These are phyloP conservation scores for Gymnothorax reevesii DNA, from an alignment of 2,797 vertebrate genomes.

Conservation along the genomic window DNA sequence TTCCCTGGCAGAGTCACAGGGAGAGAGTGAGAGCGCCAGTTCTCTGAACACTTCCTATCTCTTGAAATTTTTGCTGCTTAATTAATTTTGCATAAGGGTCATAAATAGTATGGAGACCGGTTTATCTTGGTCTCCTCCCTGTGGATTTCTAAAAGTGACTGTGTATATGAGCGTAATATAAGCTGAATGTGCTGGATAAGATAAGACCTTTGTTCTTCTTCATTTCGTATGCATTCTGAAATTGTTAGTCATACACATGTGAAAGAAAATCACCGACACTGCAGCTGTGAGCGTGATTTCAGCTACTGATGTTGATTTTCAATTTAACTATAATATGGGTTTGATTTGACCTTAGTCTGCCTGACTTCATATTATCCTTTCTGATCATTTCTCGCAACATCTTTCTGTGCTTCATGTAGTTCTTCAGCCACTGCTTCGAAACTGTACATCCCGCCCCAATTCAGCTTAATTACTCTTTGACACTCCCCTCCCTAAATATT, in stretches of 20 bases:
- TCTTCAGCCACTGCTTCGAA: neutral
- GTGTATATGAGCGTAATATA: neutral
- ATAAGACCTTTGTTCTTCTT: neutral
- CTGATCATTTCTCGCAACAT: neutral
- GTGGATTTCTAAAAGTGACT: conserved; percentile 4
- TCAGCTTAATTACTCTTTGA: neutral
- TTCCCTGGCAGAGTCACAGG: conserved; percentile 17
- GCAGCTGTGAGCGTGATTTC: neutral
- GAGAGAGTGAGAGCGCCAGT: conserved; percentile 12
- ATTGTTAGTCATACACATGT: neutral
- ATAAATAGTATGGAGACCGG: conserved; percentile 15
- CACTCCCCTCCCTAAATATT: neutral
- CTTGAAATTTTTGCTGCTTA: conserved; percentile 34
- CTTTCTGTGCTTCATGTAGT: neutral
- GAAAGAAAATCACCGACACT: neutral
- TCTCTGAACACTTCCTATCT: conserved; percentile 11
- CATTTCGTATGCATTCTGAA: neutral
- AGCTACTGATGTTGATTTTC: neutral
- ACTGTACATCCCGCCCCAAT: neutral
- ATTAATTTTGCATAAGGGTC: conserved; percentile 48
- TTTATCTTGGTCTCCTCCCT: conserved; percentile 28
- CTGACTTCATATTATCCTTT: neutral
- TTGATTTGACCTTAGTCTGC: neutral
- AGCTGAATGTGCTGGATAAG: neutral
- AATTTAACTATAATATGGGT: neutral